Conservation (phyloP, 1,140 invertebrate species). For the Calephelis nemesis region DNA sequence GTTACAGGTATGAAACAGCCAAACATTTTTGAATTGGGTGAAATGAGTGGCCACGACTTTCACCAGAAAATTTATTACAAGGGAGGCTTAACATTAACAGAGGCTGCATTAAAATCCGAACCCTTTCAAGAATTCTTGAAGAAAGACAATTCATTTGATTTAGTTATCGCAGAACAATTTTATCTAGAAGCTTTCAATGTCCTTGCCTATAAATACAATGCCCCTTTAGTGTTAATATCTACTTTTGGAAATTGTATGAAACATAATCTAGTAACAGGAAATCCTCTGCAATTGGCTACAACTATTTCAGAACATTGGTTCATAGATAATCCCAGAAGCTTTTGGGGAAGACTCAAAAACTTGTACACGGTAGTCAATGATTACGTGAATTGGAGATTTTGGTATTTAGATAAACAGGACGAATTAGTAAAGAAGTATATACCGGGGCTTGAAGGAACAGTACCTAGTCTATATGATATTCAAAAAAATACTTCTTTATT, state of each 20-base stretch:
- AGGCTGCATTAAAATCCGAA: constrained; percentile 71
- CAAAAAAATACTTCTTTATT: constrained; percentile 75
- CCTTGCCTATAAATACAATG: constrained; percentile 78
- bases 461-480: constrained; percentile 73
- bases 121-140: constrained; percentile 70
- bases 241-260: constrained; percentile 79
- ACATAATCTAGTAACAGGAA: constrained; percentile 76
- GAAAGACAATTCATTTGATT: constrained; percentile 72
- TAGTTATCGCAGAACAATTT: constrained; percentile 80
- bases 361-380: constrained; percentile 59
- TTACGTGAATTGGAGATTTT: constrained; percentile 57
- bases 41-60: constrained; percentile 52
- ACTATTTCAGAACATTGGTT: constrained; percentile 71
- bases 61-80: constrained; percentile 60
- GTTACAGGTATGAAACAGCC: constrained; percentile 52
- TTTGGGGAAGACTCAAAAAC: constrained; percentile 62
- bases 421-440: constrained; percentile 57
- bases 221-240: constrained; percentile 77
- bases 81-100: constrained; percentile 68
- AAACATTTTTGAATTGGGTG: constrained; percentile 60
- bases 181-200: constrained; percentile 79
- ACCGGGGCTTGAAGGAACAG: constrained; percentile 44
- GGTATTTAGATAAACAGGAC: constrained; percentile 61
- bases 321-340: constrained; percentile 54
- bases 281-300: constrained; percentile 76